Conservation (phyloP, 1,140 invertebrate species). For the Aphelinus certus region DNA sequence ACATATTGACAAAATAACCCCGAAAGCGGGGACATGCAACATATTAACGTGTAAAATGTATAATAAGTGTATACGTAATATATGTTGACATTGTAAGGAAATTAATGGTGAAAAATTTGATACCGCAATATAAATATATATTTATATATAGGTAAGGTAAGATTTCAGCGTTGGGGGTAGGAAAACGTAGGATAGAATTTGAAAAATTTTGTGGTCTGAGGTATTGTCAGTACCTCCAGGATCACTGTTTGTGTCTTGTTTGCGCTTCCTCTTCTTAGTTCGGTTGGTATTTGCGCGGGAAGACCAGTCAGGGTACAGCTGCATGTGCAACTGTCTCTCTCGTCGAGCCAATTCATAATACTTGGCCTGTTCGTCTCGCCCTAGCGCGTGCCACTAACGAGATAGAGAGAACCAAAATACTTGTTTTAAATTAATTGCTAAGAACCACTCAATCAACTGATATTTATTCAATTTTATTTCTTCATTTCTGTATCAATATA, state of each 20-base stretch:
- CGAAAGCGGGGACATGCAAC: no score
- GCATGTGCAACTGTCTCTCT: constrained; percentile 98
- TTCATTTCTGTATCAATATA: neutral
- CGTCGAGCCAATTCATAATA: constrained; percentile 99
- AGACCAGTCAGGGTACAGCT: constrained; percentile 99
- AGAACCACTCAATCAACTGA: neutral
- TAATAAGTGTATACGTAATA: no score
- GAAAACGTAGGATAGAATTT: neutral
- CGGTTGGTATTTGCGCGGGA: constrained; percentile 96
- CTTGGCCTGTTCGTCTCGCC: constrained; percentile 98
- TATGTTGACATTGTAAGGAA: no score
- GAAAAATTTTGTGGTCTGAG: constrained; percentile 50
- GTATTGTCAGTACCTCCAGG: constrained; percentile 80
- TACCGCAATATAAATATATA: no score
- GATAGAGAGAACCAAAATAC: constrained; percentile 61
- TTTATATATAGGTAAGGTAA: no score
- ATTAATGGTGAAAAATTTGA: no score
- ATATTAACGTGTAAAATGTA: no score
- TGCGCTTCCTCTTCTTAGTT: constrained; percentile 99
- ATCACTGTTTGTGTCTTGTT: constrained; percentile 94
- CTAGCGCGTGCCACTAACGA: constrained; percentile 96
- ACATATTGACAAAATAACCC: constrained; percentile 43
- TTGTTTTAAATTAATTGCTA: constrained; percentile 39
- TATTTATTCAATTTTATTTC: constrained; percentile 1
- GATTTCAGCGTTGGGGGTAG: neutral